These are phyloP conservation scores for Pseudomyrmex gracilis DNA, from an alignment of 1,140 invertebrate genomes.

Conservation along the genomic window DNA sequence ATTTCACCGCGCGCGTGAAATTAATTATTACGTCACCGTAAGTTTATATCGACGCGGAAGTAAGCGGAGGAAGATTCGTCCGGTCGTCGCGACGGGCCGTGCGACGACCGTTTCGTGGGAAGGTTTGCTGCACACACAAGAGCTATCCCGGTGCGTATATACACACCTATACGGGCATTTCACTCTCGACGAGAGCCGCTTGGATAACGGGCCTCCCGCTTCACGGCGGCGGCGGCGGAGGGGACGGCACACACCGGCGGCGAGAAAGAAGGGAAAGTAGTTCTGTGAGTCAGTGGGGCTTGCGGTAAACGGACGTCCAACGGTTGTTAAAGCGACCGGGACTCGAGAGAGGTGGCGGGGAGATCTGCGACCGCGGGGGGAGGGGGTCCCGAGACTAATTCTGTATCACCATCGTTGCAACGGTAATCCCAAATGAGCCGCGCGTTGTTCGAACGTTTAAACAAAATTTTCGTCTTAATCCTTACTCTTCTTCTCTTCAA, in stretches of 20 bases:
- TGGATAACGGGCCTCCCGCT: constrained; percentile 81
- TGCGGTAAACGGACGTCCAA: constrained; percentile 75
- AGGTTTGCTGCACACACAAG: constrained; percentile 47
- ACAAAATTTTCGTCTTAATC: background rate
- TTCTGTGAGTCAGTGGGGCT: constrained; percentile 85
- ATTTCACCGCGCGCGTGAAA: background rate
- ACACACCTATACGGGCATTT: constrained; percentile 72
- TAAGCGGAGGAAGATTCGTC: constrained; percentile 40
- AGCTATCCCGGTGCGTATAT: background rate
- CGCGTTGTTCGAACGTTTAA: background rate
- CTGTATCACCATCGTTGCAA: constrained; percentile 30
- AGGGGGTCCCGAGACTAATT: constrained; percentile 35
- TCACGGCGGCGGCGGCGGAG: constrained; percentile 19
- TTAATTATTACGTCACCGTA: background rate
- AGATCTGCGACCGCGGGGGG: no score
- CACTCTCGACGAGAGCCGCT: constrained; percentile 82
- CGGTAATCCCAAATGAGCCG: constrained; percentile 63
- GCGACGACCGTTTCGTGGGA: constrained; percentile 65
- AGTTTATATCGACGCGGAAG: constrained; percentile 13
- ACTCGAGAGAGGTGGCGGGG: constrained; percentile 38
- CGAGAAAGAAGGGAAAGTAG: constrained; percentile 84
- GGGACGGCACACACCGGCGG: constrained; percentile 28
- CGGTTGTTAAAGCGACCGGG: constrained; percentile 63
- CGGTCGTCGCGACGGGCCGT: constrained; percentile 1
- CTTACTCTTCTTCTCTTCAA: no score